Evolutionary conservation across 2,113 vertebrate genomes (phyloP).

Genomic region (Apodemus sylvaticus): DNA sequence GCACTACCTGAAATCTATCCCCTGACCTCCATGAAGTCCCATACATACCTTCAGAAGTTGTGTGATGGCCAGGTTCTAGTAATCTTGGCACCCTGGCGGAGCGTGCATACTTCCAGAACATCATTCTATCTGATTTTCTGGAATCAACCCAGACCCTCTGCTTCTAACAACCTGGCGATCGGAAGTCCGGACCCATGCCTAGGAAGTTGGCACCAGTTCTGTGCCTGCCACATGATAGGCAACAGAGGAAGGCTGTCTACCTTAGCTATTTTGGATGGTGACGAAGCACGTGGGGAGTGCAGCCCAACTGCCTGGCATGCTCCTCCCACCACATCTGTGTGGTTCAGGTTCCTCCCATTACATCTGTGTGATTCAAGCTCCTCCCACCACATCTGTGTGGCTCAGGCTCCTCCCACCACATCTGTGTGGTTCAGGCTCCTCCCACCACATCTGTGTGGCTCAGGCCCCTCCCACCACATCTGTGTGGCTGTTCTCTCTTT

Average conservation of each 20-base stretch:
- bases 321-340: too few species aligned
- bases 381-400: not conserved
- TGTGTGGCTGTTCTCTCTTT: not conserved
- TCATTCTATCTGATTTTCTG: not conserved
- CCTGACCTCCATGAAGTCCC: not conserved
- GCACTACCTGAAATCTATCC: not conserved
- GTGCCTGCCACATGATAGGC: rapidly evolving
- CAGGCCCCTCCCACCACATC: not conserved
- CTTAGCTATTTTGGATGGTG: not conserved
- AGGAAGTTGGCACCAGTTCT: not conserved
- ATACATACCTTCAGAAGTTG: not conserved
- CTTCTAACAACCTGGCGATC: not conserved
- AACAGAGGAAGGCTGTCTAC: rapidly evolving
- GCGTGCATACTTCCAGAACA: rapidly evolving
- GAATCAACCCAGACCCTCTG: not conserved
- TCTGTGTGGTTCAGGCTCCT: too few species aligned
- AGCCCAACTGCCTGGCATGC: too few species aligned
- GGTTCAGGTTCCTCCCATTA: too few species aligned
- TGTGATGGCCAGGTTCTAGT: not conserved
- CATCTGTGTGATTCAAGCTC: too few species aligned
- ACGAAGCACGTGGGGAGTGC: too few species aligned
- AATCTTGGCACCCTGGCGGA: not conserved
- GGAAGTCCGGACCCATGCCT: not conserved
- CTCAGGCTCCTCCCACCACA: not conserved
- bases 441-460: rapidly evolving